Base-by-base conservation (phyloP, 2,113 vertebrate species). In the Atrichornis clamosus region DNA sequence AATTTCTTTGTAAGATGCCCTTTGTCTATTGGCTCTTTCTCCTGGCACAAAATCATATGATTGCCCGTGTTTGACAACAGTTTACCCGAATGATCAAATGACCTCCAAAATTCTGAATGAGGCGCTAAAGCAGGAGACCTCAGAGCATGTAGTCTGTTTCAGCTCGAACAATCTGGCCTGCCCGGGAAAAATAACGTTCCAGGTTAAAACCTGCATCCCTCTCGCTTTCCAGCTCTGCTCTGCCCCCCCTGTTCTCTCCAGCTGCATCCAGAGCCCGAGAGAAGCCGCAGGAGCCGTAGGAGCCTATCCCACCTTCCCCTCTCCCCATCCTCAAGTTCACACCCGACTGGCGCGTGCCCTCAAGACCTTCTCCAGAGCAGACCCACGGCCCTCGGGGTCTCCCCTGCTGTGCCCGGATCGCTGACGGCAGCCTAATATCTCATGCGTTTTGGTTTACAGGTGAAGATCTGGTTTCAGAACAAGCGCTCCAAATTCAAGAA, bases 391-490 rank as follows among this genome's bases (percentile, higher is more conserved):
- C 26, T 41, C 35, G 10, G 63, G 17, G 26, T 67, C 35, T 67
- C 16, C 41, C 32, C 52, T 47, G 65, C 73, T 14, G n/a, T 13
- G 63, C 47, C 18, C 42, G 15, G 60, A 26, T 62, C 56, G 26
- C 79, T 69, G 53, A 53, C 17, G 39, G 81, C 72, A 67, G 55
- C 85, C 82, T 96, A 83, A 96, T 72, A 44, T 60, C 77, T 76
- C 32, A 88, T 95, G 62, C 90, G 2, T 96, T 97, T 96, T 70
- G 60, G 18, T 69, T 95, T 91, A 19, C 98, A 99, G 99, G 99
- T 99, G 98, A 99, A 99, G 98, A 99, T 99, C 88, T 99, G 99
- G 99, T 99, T 99, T 98, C 99, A 99, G 98, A 99, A 99, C 97
- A 99, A 99, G 95, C 99, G 99, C 91, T 99, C 99, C 96, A 99